phyloP scores from a whole-genome alignment of 2,113 vertebrate genomes.

The Planiliza haematocheilus region DNA sequence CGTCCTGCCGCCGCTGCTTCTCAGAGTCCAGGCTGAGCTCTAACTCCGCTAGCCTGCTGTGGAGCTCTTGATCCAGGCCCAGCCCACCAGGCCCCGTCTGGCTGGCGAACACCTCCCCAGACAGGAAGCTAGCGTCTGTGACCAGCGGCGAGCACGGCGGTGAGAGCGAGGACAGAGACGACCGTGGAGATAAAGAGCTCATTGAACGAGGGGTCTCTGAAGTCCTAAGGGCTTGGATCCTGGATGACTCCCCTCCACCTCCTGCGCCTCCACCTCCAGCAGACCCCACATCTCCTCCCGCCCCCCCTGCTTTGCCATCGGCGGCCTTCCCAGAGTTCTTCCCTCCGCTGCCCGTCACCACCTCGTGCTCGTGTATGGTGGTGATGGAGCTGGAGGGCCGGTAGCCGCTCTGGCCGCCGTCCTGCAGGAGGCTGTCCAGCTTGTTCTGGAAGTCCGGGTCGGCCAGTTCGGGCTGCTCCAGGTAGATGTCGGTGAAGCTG shows the following conservation, averaged over 20 bases:
- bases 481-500: slow-evolving; percentile 94
- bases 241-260: slow-evolving; percentile 32
- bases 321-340: slow-evolving; percentile 9
- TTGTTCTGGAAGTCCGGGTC: slow-evolving; percentile 93
- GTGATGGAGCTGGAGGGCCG: slow-evolving; percentile 94
- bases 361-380: slow-evolving; percentile 95
- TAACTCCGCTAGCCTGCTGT: slow-evolving; percentile 87
- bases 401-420: slow-evolving; percentile 80
- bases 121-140: slow-evolving; percentile 84
- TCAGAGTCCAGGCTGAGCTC: slow-evolving; percentile 75
- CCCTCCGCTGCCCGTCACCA: slow-evolving; percentile 79
- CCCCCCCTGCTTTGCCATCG: background rate
- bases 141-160: slow-evolving; percentile 95
- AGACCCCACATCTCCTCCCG: slow-evolving; percentile 10
- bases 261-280: background rate
- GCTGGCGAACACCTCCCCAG: slow-evolving; percentile 86
- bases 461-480: slow-evolving; percentile 88
- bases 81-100: slow-evolving; percentile 80
- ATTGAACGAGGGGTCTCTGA: slow-evolving; percentile 93
- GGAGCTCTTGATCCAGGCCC: slow-evolving; percentile 87
- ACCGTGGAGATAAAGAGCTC: slow-evolving; percentile 93
- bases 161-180: slow-evolving; percentile 94
- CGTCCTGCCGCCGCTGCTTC: slow-evolving; percentile 35
- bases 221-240: slow-evolving; percentile 85
- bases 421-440: slow-evolving; percentile 92